A percentile compares a stretch with the other conserved stretches of the same genome.
These are phyloP conservation scores for Acropternis orthonyx DNA, from an alignment of 2,797 vertebrate genomes.

Conservation along the genomic window DNA sequence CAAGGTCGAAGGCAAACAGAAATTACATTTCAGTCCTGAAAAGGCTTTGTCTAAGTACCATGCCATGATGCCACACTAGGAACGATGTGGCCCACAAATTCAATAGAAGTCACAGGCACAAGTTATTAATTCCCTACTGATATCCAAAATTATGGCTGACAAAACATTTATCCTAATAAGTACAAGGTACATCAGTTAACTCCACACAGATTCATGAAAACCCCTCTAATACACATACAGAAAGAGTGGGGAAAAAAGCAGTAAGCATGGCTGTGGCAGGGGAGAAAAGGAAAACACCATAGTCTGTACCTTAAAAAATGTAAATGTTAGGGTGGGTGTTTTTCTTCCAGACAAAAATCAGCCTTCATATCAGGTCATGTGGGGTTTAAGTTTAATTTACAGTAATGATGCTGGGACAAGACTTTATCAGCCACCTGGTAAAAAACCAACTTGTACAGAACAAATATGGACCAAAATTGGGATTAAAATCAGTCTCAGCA, in stretches of 20 bases:
- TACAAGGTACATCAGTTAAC: not conserved
- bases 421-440: not conserved
- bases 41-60: not conserved
- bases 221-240: not conserved
- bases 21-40: not conserved
- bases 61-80: not conserved
- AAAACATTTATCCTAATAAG: not conserved
- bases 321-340: not conserved
- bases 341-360: not conserved
- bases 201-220: not conserved
- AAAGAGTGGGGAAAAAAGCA: not conserved
- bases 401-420: not conserved
- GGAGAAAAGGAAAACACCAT: not conserved
- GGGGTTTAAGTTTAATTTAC: not conserved
- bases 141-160: not conserved
- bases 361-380: not conserved
- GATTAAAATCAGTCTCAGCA: not conserved
- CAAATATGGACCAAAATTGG: fast-evolving
- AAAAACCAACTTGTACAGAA: not conserved
- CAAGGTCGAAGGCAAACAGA: not conserved
- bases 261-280: not conserved
- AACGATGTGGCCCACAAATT: not conserved
- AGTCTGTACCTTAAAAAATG: not conserved
- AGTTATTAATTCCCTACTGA: not conserved
- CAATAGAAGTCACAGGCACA: not conserved